Conservation (phyloP, 2,797 vertebrate genomes). For the Pteronotus mesoamericanus region DNA sequence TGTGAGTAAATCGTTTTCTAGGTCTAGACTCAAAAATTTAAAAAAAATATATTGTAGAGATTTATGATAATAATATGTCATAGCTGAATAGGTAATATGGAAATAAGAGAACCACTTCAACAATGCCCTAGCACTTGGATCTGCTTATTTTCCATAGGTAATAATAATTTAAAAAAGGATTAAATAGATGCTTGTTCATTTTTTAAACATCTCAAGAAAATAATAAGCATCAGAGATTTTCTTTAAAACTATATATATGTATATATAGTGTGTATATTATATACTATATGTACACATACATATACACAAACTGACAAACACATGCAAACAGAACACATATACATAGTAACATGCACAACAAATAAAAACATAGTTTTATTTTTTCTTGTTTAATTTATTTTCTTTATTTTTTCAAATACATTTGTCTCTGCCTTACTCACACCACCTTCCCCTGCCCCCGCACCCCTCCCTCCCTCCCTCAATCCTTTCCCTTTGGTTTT, state of each 20-base stretch:
- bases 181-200: not conserved
- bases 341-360: not conserved
- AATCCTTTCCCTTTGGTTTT: too few species aligned
- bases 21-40: not conserved
- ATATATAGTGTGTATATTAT: not conserved
- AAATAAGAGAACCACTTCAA: not conserved
- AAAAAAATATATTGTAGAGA: not conserved
- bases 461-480: too few species aligned
- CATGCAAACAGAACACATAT: not conserved
- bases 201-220: not conserved
- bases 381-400: too few species aligned
- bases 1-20: not conserved
- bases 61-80: not conserved
- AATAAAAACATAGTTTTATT: not conserved
- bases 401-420: too few species aligned
- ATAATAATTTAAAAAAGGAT: not conserved
- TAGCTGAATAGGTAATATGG: not conserved
- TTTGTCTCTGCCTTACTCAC: too few species aligned
- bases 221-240: not conserved
- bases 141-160: not conserved
- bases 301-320: not conserved
- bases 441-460: too few species aligned
- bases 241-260: not conserved
- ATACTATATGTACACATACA: not conserved
- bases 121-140: not conserved